Base-by-base conservation (phyloP, 2,113 vertebrate species). In the Agapornis roseicollis region DNA sequence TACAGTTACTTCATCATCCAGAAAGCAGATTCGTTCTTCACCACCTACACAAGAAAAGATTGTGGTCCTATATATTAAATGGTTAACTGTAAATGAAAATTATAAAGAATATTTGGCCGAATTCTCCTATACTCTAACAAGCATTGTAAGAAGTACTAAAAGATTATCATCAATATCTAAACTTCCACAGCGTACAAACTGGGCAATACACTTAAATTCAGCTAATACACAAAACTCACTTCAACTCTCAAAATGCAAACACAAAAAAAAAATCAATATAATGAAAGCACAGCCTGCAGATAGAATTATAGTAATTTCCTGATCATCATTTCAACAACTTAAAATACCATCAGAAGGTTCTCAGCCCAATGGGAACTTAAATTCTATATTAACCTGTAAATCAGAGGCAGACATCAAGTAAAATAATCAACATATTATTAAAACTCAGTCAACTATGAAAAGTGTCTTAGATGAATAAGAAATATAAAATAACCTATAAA, bases 1-100 rank as follows among this genome's bases (percentile, higher is more conserved):
- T 19, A 98, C 66, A 2, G 72, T 90, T 33, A 97, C 61, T 94
- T 99, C 99, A 13, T 98, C 97, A 35, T 99, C 98, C 74, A 99
- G 97, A 81, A 99, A 98, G 96, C 99, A 99, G 18, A 99, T 97
- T 88, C 99, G 98, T 77, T 98, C 97, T 74, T 97, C 90, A 56
- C 99, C 99, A 82, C 99, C 99, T 99, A 95, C 27, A 93, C 25
- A 93, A 96, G 82, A 96, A 29, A 93, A 58, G 69, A 95, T 13
- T 5, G 23, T 9, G 19, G 37, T 47, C 49, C 72, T 28, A 52
- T 31, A 52, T 12, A 80, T 25, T 35, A 58, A 72, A 88, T 12
- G 25, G 12, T 10, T 39, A 80, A 55, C 8, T n/a, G 25, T 31
- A 86, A 82, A 72, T 33, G 3, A 63, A 73, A 89, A 61, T 42